Evolutionary conservation across 2,888 invertebrate species (phyloP), one percentile per base, ranked within the genome.

Genomic region (Dicycla oo): DNA sequence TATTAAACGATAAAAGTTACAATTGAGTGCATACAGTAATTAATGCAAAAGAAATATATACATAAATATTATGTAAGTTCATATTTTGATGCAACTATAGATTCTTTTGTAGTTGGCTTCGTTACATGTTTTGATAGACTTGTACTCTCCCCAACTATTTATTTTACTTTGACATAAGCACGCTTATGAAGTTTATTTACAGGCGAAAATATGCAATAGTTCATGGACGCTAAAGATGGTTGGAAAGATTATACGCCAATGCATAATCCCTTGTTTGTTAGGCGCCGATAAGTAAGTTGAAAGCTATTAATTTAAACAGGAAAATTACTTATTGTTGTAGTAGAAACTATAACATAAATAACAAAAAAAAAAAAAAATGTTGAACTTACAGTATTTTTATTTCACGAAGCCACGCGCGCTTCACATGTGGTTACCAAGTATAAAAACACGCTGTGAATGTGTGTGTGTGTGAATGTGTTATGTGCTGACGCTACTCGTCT

Each of bases 21-120:
- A 20, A 75, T 57, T 51, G 8, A 53, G 15, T 51, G 51, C 26
- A 58, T 58, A 58, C n/a, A n/a, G n/a, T n/a, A 15, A 23, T 53
- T 20, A 15, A 23, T 67, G 30, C 40, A 57, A 6, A 53, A 63
- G 2, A 23, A 26, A 34, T 38, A 18, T 18, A 20, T 47, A 23
- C 4, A 3, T 51, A 60, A 34, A 15, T 23, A 2, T 30, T 49
- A 49, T 30, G 23, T 30, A 60, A 71, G 15, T 30, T 20, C 47
- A 51, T 18, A 53, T 47, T n/a, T 61, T 15, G 7, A 57, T 15
- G 15, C n/a, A 62, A 49, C 30, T 62, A 45, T 45, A 26, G 2
- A 15, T 47, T 30, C 0, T 26, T 45, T 61, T 3, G n/a, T 30
- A n/a, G 45, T 43, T 51, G 13, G 3, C 3, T 40, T n/a, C 18